Percentiles rank a stretch among this genome's conserved stretches.
Conservation (phyloP, 2,113 vertebrate genomes). For the Rhinopomastus cyanomelas region DNA sequence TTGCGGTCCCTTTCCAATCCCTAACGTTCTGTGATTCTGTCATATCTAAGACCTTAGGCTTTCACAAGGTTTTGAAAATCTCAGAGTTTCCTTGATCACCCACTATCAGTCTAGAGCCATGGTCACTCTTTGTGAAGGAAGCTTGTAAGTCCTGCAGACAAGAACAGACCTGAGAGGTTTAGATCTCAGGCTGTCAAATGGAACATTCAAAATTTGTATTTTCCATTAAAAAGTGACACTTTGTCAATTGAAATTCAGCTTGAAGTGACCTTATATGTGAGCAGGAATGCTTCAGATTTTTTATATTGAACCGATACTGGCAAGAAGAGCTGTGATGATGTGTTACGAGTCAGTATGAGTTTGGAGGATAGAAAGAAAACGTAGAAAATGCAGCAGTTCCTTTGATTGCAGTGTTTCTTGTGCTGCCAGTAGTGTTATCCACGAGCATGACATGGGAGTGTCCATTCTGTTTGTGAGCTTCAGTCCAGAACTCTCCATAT, state of each 20-base stretch:
- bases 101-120: background rate
- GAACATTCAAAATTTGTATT: background rate
- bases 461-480: background rate
- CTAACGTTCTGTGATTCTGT: too few relatives aligned
- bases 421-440: background rate
- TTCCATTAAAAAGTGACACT: background rate
- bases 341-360: background rate
- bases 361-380: background rate
- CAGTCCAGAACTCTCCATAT: background rate
- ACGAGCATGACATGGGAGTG: background rate
- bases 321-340: background rate
- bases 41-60: background rate
- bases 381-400: background rate
- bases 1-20: too few relatives aligned
- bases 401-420: background rate
- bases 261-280: background rate
- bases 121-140: background rate
- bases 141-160: background rate
- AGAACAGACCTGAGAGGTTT: background rate
- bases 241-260: background rate
- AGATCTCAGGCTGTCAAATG: background rate
- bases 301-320: background rate
- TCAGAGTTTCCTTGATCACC: background rate
- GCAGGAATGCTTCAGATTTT: background rate
- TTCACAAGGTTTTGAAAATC: background rate